A percentile compares a stretch with the other conserved stretches of the same genome.
Conservation (phyloP, 1,140 invertebrate species). For the Ceratina australensis region DNA sequence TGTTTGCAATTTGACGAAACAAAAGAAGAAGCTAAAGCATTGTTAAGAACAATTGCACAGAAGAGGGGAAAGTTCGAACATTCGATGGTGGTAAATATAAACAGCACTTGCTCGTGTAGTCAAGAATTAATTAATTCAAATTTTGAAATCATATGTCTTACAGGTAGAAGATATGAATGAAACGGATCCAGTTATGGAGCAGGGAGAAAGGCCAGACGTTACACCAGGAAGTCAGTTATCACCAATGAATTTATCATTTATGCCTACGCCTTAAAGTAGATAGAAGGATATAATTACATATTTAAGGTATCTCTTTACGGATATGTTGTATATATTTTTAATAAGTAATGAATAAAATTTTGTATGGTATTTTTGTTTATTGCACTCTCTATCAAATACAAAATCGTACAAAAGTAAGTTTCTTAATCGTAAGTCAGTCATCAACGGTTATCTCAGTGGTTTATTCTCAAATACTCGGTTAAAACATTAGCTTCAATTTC, state of each 20-base stretch:
- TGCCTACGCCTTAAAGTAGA: constrained; percentile 64
- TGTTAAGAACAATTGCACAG: constrained; percentile 90
- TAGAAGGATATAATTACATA: not conserved
- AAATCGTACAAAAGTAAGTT: not conserved
- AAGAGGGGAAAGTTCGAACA: constrained; percentile 81
- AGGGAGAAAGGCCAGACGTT: constrained; percentile 51
- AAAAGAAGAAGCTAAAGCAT: constrained; percentile 93
- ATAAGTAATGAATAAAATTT: constrained; percentile 1
- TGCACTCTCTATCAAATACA: not conserved
- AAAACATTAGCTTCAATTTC: not conserved
- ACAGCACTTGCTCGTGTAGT: not conserved
- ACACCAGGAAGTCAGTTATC: constrained; percentile 74
- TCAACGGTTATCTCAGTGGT: not conserved
- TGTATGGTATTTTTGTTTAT: not conserved
- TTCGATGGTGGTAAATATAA: constrained; percentile 76
- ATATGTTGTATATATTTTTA: constrained; percentile 39
- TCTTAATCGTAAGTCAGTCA: not conserved
- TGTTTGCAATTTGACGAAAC: constrained; percentile 94
- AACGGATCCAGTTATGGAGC: constrained; percentile 74
- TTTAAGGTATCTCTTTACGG: not conserved
- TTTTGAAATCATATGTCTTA: constrained; percentile 37
- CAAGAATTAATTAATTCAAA: not conserved
- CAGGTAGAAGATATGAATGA: constrained; percentile 78
- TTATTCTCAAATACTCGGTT: too few species aligned
- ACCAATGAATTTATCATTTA: constrained; percentile 77